Evolutionary conservation across 2,888 invertebrate species (phyloP).

Genomic region (Argynnis bischoffii): DNA sequence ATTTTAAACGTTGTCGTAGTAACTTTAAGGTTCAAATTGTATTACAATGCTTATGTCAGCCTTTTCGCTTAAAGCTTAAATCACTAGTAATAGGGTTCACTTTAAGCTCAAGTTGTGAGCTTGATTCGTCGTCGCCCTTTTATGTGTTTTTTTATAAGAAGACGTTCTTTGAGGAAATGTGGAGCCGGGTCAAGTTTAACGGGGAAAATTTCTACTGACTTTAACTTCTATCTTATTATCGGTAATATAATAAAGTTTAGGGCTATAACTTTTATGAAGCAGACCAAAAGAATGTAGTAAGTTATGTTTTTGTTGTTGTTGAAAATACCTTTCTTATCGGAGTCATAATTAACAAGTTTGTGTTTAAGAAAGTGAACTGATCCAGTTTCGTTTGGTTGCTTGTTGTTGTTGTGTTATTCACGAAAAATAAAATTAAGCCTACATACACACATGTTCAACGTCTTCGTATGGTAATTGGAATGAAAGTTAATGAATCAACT

Average conservation of each 20-base stretch:
- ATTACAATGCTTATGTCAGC: background rate
- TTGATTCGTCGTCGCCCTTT: slow-evolving; percentile 9
- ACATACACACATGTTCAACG: no score
- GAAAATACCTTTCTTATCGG: no score
- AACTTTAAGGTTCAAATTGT: slow-evolving; percentile 24
- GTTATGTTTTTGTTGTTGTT: no score
- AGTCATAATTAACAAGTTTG: no score
- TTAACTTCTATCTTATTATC: slow-evolving; percentile 1
- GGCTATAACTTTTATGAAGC: no score
- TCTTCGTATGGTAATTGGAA: no score
- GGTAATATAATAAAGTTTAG: background rate
- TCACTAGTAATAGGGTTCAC: slow-evolving; percentile 21
- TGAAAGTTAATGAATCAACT: no score
- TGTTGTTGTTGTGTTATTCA: no score
- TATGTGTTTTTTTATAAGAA: slow-evolving; percentile 13
- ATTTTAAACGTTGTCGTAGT: slow-evolving; percentile 23
- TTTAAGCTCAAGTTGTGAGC: slow-evolving; percentile 23
- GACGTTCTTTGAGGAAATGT: slow-evolving; percentile 13
- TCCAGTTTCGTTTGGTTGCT: no score
- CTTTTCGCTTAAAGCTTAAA: slow-evolving; percentile 12
- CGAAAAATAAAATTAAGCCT: no score
- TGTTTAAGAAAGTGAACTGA: no score
- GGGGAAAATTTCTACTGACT: slow-evolving; percentile 14
- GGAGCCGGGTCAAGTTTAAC: slow-evolving; percentile 30
- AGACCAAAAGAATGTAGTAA: no score